Evolutionary conservation across 2,888 invertebrate genomes (phyloP).

Genomic region (Melanchra persicariae): DNA sequence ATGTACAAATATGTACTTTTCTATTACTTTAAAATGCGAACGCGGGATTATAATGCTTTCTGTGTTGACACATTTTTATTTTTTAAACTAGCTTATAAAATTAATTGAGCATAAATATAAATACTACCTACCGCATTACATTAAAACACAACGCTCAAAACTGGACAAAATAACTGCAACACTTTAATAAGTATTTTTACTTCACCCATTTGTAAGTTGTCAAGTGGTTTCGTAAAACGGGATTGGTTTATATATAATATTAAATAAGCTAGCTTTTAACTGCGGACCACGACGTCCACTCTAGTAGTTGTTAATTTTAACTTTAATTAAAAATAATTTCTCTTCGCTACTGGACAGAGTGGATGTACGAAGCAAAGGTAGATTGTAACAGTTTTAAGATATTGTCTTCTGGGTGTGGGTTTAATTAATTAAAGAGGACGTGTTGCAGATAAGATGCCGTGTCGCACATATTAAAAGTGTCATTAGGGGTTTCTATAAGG

Average conservation of each 20-base stretch:
- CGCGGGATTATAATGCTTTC: too few relatives aligned
- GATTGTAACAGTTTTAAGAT: conserved; percentile 5
- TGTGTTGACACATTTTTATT: too few relatives aligned
- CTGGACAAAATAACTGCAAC: background rate
- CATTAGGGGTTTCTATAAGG: too few relatives aligned
- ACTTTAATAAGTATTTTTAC: conserved; percentile 6
- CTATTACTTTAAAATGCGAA: too few relatives aligned
- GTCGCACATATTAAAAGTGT: too few relatives aligned
- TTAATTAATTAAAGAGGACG: background rate
- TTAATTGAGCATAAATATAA: background rate
- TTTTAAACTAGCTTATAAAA: too few relatives aligned
- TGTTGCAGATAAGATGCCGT: background rate
- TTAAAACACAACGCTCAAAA: background rate
- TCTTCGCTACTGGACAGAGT: conserved; percentile 63
- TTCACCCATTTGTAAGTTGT: conserved; percentile 14
- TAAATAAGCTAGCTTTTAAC: conserved; percentile 64
- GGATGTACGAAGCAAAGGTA: conserved; percentile 51
- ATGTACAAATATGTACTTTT: too few relatives aligned
- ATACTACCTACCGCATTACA: background rate
- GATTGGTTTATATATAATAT: conserved; percentile 50
- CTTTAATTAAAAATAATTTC: conserved; percentile 79
- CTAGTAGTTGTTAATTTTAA: conserved; percentile 72
- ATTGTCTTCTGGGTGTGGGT: background rate
- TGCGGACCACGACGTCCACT: conserved; percentile 65
- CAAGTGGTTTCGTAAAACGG: conserved; percentile 41